Percentiles rank a stretch among this genome's conserved stretches.
Evolutionary conservation across 1,140 invertebrate genomes (phyloP).

Genomic region (Globodera ellingtonae): DNA sequence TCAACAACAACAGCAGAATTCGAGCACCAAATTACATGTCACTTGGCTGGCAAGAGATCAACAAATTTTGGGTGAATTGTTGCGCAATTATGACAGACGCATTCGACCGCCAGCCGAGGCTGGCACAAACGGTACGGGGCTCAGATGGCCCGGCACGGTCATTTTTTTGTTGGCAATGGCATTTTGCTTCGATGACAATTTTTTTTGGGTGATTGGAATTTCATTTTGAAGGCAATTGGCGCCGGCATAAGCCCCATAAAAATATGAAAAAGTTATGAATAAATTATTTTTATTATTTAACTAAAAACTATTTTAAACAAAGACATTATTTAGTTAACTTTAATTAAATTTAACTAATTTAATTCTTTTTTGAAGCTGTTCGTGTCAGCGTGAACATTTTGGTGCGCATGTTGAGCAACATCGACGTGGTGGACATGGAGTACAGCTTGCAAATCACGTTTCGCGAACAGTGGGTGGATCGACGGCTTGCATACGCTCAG

Average conservation of each 20-base stretch:
- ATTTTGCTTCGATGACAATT: background rate
- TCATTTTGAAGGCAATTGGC: background rate
- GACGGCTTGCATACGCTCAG: constrained; percentile 83
- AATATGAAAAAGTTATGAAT: no score
- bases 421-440: constrained; percentile 92
- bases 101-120: constrained; percentile 10
- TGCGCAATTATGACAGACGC: constrained; percentile 16
- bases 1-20: background rate
- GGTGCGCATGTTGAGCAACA: constrained; percentile 93
- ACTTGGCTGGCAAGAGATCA: constrained; percentile 18
- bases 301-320: no score
- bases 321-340: no score
- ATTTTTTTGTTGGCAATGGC: no score
- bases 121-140: constrained; percentile 16
- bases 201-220: background rate
- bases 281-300: no score
- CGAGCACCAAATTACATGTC: background rate
- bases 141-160: no score
- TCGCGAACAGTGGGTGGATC: constrained; percentile 89
- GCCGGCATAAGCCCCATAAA: no score
- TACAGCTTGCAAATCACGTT: constrained; percentile 80
- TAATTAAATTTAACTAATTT: background rate
- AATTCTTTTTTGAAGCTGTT: constrained; percentile 9
- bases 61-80: constrained; percentile 10
- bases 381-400: constrained; percentile 79